Evolutionary conservation across 2,888 invertebrate genomes (phyloP), one percentile per base, ranked within the genome.

Genomic region (Cylloceria caligata): DNA sequence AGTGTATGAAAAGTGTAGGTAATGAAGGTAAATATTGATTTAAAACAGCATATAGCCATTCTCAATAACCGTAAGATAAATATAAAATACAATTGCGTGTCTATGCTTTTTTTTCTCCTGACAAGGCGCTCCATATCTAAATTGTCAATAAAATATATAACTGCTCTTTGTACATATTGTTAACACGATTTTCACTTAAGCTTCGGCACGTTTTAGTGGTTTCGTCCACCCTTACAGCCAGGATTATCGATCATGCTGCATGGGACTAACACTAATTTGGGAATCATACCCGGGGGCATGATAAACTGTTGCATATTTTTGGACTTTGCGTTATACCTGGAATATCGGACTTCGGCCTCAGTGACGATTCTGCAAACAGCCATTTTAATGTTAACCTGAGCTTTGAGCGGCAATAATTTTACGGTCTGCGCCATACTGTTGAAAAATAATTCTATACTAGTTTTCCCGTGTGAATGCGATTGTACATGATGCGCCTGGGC

Each of bases 361-460:
- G 91, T 90, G 3, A 93, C 91, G 27, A 93, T 90, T 87, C 88
- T 89, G 52, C 90, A 91, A 47, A 92, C 90, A 13, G 91, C 89
- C 90, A 90, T 90, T 87, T 92, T 92, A 7, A 92, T 88, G 69
- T 92, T 91, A 0, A 90, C 90, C 76, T 92, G 92, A 0, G 89
- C 89, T 79, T 90, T 90, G 0, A 89, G 84, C 0, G 92, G 92
- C 6, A 93, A 84, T 80, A 86, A 85, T 42, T 90, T 88, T 2
- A 93, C 91, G 7, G 88, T 89, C 62, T 91, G 88, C 0, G 91
- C 91, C 88, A 93, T 91, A 55, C 90, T 92, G 11, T 88, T 88
- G 21, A 92, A 93, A 86, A 93, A 93, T 2, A 88, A 68, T 80
- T 92, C 91, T 64, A 90, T 87, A 76, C 89, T 88, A 2, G 81